Conservation (phyloP, 2,113 vertebrate genomes). For the Triplophysa siluroides region DNA sequence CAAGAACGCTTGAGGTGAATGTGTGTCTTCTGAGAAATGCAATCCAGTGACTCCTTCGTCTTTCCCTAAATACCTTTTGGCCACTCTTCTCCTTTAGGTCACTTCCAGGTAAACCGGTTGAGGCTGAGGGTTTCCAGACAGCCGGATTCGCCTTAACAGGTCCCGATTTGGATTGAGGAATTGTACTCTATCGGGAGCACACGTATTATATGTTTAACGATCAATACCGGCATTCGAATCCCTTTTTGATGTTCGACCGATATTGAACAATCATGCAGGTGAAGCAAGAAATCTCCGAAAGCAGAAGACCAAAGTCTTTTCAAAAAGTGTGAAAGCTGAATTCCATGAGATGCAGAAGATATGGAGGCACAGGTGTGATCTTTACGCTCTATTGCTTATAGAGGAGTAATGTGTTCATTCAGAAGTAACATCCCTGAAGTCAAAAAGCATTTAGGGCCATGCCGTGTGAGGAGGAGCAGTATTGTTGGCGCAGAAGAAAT, state of each 20-base stretch:
- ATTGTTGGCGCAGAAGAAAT: background rate
- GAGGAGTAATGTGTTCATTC: background rate
- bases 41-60: background rate
- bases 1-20: background rate
- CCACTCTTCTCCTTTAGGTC: conserved; percentile 54
- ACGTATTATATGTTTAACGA: background rate
- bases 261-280: background rate
- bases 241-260: too few relatives aligned
- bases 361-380: background rate
- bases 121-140: conserved; percentile 52
- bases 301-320: background rate
- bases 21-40: background rate
- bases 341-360: background rate
- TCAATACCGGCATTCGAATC: background rate
- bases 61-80: conserved; percentile 56
- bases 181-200: conserved; percentile 62
- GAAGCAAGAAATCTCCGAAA: conserved; percentile 16
- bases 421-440: background rate
- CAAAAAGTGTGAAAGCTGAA: background rate
- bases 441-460: background rate
- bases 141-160: conserved; percentile 54
- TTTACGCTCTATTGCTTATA: background rate
- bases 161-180: conserved; percentile 57
- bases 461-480: background rate
- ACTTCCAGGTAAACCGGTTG: conserved; percentile 36